These are phyloP conservation scores for Balaeniceps rex DNA, from an alignment of 2,113 vertebrate species.

Conservation along the genomic window DNA sequence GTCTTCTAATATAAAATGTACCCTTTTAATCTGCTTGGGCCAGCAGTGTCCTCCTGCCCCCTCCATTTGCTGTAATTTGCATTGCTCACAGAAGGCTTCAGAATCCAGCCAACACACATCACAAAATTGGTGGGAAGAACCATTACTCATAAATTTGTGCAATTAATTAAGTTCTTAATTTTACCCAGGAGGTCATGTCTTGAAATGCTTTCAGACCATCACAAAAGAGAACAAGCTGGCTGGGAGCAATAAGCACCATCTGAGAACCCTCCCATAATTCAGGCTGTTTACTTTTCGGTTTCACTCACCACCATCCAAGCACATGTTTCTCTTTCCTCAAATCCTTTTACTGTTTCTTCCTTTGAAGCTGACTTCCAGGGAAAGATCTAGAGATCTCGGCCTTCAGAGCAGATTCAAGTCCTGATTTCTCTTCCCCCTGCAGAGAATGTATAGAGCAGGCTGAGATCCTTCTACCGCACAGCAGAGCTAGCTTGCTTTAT, in stretches of 20 bases:
- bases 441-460: neutral
- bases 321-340: neutral
- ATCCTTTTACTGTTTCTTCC: neutral
- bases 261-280: neutral
- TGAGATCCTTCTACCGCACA: neutral
- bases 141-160: neutral
- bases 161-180: slow-evolving; percentile 14
- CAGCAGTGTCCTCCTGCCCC: neutral
- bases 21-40: neutral
- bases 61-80: neutral
- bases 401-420: neutral
- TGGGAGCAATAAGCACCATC: slow-evolving; percentile 1
- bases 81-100: neutral
- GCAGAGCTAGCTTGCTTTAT: neutral
- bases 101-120: neutral
- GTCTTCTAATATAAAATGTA: neutral
- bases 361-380: neutral
- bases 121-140: neutral
- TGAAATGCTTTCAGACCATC: neutral
- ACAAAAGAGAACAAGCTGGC: neutral
- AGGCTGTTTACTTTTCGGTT: neutral
- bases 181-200: neutral
- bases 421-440: neutral
- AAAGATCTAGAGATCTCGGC: neutral
- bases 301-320: neutral